These are phyloP conservation scores for Gallinago jamesoni DNA, from an alignment of 2,113 vertebrate species.

Conservation along the genomic window DNA sequence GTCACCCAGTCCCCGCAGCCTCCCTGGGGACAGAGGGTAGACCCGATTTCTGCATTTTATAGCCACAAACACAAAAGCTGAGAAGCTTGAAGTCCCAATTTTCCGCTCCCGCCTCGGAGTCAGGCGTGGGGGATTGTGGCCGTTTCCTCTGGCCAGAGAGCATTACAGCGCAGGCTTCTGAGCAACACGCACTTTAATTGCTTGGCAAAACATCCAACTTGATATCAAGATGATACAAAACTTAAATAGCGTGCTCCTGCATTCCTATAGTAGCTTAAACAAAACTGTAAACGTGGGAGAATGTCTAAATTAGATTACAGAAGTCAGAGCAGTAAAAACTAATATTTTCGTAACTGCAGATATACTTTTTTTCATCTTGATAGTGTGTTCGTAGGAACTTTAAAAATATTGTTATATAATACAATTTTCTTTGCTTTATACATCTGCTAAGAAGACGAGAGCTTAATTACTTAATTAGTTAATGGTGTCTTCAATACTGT, in stretches of 20 bases:
- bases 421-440: constrained; percentile 17
- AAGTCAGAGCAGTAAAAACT: constrained; percentile 36
- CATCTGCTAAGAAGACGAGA: neutral
- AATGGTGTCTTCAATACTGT: neutral
- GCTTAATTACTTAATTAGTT: neutral
- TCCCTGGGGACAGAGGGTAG: accelerated
- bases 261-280: constrained; percentile 43
- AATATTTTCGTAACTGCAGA: neutral
- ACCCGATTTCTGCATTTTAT: accelerated
- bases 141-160: neutral
- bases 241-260: constrained; percentile 56
- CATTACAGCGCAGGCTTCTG: neutral
- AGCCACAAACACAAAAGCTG: neutral
- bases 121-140: neutral
- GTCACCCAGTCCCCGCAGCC: neutral
- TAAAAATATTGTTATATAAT: neutral
- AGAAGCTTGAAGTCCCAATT: neutral
- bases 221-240: constrained; percentile 47
- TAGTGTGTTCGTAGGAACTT: constrained; percentile 21
- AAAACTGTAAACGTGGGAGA: constrained; percentile 24
- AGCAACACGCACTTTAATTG: constrained; percentile 49
- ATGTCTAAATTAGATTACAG: constrained; percentile 21
- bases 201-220: constrained; percentile 41
- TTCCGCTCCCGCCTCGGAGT: neutral
- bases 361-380: neutral